Evolutionary conservation across 92 coral and sea anemone genomes (phyloP).

Genomic region (Umimayanthus chanpuru): DNA sequence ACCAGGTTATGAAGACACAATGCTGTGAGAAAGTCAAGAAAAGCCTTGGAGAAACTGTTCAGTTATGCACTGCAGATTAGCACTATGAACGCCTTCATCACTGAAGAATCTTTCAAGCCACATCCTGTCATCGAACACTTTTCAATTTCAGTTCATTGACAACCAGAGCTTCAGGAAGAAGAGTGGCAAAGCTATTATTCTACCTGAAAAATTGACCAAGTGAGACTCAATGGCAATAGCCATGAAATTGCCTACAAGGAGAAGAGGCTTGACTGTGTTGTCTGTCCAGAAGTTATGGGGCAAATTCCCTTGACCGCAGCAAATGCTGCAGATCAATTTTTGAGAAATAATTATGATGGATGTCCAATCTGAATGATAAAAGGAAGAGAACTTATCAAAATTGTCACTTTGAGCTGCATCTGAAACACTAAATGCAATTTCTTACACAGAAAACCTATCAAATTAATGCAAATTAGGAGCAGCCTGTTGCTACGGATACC

Average conservation of each 20-base stretch:
- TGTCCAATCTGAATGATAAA: too few species aligned
- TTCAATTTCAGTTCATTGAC: constrained; percentile 31
- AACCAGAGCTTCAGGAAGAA: constrained; percentile 30
- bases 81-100: constrained; percentile 29
- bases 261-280: too few species aligned
- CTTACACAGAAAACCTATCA: too few species aligned
- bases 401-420: too few species aligned
- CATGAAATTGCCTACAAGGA: constrained; percentile 41
- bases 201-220: constrained; percentile 35
- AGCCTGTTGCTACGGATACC: too few species aligned
- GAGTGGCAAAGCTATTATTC: constrained; percentile 32
- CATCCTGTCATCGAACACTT: not conserved
- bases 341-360: too few species aligned
- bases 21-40: constrained; percentile 36
- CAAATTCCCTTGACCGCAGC: too few species aligned
- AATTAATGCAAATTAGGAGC: too few species aligned
- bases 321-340: too few species aligned
- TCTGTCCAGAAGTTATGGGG: too few species aligned
- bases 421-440: too few species aligned
- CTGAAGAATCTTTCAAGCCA: not conserved
- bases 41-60: constrained; percentile 48
- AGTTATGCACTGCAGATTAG: constrained; percentile 34
- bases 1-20: constrained; percentile 37
- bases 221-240: constrained; percentile 32
- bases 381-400: too few species aligned